phyloP scores from a whole-genome alignment of 2,888 invertebrate species.

The Melangyna quadrimaculata region DNA sequence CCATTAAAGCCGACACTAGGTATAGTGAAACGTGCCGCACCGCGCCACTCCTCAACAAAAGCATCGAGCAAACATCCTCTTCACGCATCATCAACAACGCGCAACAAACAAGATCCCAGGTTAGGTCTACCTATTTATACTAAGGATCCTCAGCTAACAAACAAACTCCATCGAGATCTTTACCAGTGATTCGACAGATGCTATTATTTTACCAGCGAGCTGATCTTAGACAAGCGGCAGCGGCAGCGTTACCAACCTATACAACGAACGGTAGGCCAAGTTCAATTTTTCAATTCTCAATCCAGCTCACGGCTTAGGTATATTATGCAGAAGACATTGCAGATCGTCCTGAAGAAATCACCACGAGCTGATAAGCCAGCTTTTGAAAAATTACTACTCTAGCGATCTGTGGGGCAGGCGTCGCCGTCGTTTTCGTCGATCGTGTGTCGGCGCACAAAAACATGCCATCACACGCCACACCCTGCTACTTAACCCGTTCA shows the following conservation, averaged over 20 bases:
- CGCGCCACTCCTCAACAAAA: neutral
- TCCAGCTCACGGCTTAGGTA: slow-evolving; percentile 3
- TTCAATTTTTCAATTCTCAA: slow-evolving; percentile 61
- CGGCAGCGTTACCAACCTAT: neutral
- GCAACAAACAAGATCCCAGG: slow-evolving; percentile 54
- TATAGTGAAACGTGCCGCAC: neutral
- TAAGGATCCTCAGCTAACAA: slow-evolving; percentile 36
- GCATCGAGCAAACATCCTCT: slow-evolving; percentile 44
- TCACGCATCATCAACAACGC: slow-evolving; percentile 52
- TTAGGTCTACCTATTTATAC: slow-evolving; percentile 63
- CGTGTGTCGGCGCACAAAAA: slow-evolving; percentile 3
- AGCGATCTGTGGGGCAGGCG: slow-evolving; percentile 17
- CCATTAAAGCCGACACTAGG: slow-evolving; percentile 62
- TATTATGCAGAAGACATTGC: neutral
- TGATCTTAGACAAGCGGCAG: slow-evolving; percentile 9
- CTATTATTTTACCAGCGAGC: slow-evolving; percentile 35
- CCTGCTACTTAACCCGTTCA: slow-evolving; percentile 60
- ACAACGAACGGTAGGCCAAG: slow-evolving; percentile 64
- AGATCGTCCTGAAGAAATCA: slow-evolving; percentile 43
- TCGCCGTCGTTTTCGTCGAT: too few species aligned
- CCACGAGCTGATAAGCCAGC: slow-evolving; percentile 57
- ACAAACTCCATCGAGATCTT: slow-evolving; percentile 47
- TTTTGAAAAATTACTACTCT: slow-evolving; percentile 57
- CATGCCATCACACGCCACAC: slow-evolving; percentile 47
- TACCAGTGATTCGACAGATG: slow-evolving; percentile 49